Evolutionary conservation across 2,888 invertebrate species (phyloP), one percentile per base, ranked within the genome.

Genomic region (Auanema sp.): DNA sequence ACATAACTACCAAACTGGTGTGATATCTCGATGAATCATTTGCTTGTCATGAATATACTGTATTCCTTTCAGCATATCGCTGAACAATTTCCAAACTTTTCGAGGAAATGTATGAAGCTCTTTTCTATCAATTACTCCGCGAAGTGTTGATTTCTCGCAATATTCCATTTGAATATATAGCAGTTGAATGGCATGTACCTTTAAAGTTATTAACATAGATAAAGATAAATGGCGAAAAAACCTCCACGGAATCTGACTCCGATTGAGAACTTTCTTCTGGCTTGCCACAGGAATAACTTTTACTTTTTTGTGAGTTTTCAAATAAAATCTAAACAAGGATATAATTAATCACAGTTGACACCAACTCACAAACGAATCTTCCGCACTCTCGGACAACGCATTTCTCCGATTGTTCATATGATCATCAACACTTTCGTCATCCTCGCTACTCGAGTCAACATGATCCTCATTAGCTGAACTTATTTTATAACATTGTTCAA

Each of bases 71-170:
- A 94, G 89, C 58, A 97, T 93, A 87, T 97, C 97, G 14, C 95
- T 88, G 83, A 98, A 95, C 11, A 97, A 86, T 47, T 93, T 42
- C 71, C 71, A 68, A 40, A 92, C 89, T 47, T 93, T 87, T 78
- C 91, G 55, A 23, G 61, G 49, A 42, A 64, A 50, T 18, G 42
- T 49, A 12, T 52, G 54, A 40, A 79, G 63, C 4, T 92, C 86
- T 94, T 95, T 33, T 93, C 88, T 83, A 95, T 79, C 78, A 51
- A 73, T 75, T 6, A 44, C 50, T 10, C 55, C 56, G 21, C 72
- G 61, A 40, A 94, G 85, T 0, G 97, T 98, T 78, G 91, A 92
- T 82, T 93, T 95, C 84, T 96, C 96, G 85, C 98, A 98, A 85
- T 93, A 96, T 86, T 98, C 97, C 98, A 98, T 98, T 87, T 97